These are phyloP conservation scores for Hydractinia echinata DNA, from an alignment of 30 jellyfish, hydroid and myxozoan species.

Conservation along the genomic window DNA sequence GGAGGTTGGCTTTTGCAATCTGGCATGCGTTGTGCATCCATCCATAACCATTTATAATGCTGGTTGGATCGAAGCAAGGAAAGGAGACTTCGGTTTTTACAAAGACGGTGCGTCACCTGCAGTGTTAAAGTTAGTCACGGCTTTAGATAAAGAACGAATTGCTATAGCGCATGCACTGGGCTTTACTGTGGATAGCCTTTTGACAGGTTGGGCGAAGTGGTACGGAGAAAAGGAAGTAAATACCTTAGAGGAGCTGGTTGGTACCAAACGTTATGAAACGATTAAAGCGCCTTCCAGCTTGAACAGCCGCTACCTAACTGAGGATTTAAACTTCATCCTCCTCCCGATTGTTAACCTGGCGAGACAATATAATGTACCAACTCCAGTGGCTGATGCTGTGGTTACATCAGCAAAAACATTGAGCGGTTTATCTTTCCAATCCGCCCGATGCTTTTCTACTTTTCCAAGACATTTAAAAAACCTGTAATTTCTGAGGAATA, in stretches of 20 bases:
- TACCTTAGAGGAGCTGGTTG: not conserved
- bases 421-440: not conserved
- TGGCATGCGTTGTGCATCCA: not conserved
- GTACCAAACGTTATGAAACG: not conserved
- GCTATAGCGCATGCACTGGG: constrained; percentile 4
- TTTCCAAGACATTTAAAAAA: no score
- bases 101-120: not conserved
- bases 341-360: not conserved
- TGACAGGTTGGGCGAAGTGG: not conserved
- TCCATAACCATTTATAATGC: constrained; percentile 1
- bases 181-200: not conserved
- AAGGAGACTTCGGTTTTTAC: constrained; percentile 10
- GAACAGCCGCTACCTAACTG: not conserved
- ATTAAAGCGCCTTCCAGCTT: constrained; percentile 18
- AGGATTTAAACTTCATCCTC: constrained; percentile 10
- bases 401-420: constrained; percentile 1
- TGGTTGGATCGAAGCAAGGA: constrained; percentile 22
- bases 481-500: no score
- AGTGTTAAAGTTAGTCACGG: not conserved
- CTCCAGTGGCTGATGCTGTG: constrained; percentile 18
- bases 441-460: no score
- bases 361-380: not conserved
- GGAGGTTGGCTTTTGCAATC: constrained; percentile 5
- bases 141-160: constrained; percentile 10
- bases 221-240: not conserved